Conservation (phyloP, 2,888 invertebrate species). For the Pycnomerus fuliginosus region DNA sequence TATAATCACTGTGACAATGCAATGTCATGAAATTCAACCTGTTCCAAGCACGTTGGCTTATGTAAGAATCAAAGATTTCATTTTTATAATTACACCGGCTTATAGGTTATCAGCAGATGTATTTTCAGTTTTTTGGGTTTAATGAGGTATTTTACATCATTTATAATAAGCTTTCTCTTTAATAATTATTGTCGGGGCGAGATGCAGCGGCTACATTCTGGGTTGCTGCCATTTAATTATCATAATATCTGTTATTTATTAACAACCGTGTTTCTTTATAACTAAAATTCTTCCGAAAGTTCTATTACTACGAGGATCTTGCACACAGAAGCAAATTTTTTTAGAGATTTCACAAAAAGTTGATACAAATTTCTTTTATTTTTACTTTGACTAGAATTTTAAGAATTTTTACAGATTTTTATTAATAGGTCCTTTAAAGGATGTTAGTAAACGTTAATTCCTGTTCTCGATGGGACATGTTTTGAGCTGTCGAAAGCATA, state of each 20-base stretch:
- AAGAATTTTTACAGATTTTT: no score
- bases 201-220: conserved; percentile 7
- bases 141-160: conserved; percentile 14
- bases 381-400: no score
- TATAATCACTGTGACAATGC: conserved; percentile 11
- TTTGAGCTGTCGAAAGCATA: no score
- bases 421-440: no score
- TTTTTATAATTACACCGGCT: conserved; percentile 6
- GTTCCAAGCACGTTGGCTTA: conserved; percentile 5
- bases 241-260: conserved; percentile 13
- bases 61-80: conserved; percentile 11
- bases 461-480: no score
- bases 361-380: no score
- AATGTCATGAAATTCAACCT: conserved; percentile 4
- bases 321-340: no score
- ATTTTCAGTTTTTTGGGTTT: conserved; percentile 9
- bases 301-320: no score
- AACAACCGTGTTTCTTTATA: no score
- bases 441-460: no score
- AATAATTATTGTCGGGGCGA: conserved; percentile 9
- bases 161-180: conserved; percentile 15
- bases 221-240: conserved; percentile 12
- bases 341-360: no score
- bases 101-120: conserved; percentile 16
- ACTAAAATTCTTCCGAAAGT: no score